These are phyloP conservation scores for cattle (Bos taurus) DNA, from an alignment of 2,113 vertebrate species.

Conservation along the genomic window DNA sequence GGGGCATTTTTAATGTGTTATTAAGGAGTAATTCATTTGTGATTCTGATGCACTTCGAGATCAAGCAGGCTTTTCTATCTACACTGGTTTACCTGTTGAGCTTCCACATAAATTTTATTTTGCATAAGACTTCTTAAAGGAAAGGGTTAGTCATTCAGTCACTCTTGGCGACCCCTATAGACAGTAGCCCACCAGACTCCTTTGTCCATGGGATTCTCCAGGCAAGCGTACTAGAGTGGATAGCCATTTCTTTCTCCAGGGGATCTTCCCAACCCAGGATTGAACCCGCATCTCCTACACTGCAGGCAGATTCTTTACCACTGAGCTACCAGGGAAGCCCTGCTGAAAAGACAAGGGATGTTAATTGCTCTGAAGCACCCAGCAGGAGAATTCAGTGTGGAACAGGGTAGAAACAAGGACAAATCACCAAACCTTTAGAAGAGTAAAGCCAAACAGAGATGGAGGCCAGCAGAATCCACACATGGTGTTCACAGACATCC, in stretches of 20 bases:
- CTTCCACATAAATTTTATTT: not conserved
- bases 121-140: not conserved
- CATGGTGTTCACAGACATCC: not conserved
- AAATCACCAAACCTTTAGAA: not conserved
- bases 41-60: not conserved
- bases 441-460: not conserved
- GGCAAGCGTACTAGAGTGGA: not conserved
- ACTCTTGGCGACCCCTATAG: not conserved
- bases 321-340: not conserved
- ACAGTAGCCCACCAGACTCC: not conserved
- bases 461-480: not conserved
- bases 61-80: not conserved
- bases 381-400: not conserved
- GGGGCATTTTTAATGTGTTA: not conserved
- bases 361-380: not conserved
- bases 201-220: not conserved
- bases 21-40: not conserved
- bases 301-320: not conserved
- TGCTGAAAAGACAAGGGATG: not conserved
- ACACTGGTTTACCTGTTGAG: not conserved
- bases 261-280: not conserved
- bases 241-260: not conserved
- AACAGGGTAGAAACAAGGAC: not conserved
- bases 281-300: not conserved
- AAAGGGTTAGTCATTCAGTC: not conserved